Percentiles rank a stretch among this genome's conserved stretches.
Conservation (phyloP, 2,113 vertebrate species). For the Austrofundulus limnaeus region DNA sequence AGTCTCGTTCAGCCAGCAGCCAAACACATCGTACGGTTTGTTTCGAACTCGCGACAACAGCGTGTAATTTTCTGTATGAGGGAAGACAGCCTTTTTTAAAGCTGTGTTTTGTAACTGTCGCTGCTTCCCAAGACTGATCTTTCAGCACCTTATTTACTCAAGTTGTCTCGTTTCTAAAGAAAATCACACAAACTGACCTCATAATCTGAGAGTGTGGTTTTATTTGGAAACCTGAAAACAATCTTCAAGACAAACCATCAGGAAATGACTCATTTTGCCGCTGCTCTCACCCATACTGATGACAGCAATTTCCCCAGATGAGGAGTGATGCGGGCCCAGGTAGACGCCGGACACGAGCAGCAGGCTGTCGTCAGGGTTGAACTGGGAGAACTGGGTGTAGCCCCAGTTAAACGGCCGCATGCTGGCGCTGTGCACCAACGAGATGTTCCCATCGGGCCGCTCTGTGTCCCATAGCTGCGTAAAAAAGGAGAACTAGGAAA, state of each 20-base stretch:
- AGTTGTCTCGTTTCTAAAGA: background rate
- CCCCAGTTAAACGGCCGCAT: slow-evolving; percentile 98
- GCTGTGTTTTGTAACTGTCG: too few relatives aligned
- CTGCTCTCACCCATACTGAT: slow-evolving; percentile 88
- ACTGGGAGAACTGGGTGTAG: slow-evolving; percentile 99
- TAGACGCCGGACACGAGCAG: slow-evolving; percentile 95
- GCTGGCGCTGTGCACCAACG: slow-evolving; percentile 91
- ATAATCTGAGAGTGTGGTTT: background rate
- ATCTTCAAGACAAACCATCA: background rate
- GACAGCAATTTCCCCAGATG: slow-evolving; percentile 92
- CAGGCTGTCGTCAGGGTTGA: slow-evolving; percentile 92
- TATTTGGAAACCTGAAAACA: background rate
- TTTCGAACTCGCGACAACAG: slow-evolving; percentile 95
- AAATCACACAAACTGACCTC: background rate
- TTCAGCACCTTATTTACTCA: too few relatives aligned
- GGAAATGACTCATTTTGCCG: background rate
- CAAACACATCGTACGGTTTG: slow-evolving; percentile 96
- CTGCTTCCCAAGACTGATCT: too few relatives aligned
- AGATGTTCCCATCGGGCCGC: slow-evolving; percentile 79
- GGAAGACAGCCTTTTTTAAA: too few relatives aligned
- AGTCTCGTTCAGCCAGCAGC: slow-evolving; percentile 96
- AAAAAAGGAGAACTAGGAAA: background rate
- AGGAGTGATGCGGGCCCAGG: slow-evolving; percentile 90
- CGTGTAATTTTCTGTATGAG: slow-evolving; percentile 85
- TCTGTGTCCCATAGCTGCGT: slow-evolving; percentile 91